These are phyloP conservation scores for Thymelicus lineola DNA, from an alignment of 2,888 invertebrate species.

Conservation along the genomic window DNA sequence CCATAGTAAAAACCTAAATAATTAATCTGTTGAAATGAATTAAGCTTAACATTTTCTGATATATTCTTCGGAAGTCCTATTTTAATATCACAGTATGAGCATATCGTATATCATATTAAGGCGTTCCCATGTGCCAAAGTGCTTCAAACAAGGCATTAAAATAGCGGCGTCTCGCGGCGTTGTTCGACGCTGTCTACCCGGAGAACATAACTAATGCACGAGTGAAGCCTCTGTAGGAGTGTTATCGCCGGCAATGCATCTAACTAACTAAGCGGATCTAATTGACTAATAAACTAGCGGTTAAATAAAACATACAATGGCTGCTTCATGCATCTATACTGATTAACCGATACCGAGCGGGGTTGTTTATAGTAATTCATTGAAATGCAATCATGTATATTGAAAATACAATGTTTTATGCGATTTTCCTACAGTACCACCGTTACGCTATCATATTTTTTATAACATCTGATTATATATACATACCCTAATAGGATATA, in stretches of 20 bases:
- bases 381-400: too few species aligned
- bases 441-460: too few species aligned
- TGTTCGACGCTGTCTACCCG: neutral
- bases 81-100: neutral
- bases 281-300: conserved; percentile 1
- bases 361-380: too few species aligned
- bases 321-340: neutral
- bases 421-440: too few species aligned
- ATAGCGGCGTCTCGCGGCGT: neutral
- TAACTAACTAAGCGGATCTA: conserved; percentile 4
- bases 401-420: too few species aligned
- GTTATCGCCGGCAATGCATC: neutral
- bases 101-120: neutral
- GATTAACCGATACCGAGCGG: neutral
- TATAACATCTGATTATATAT: too few species aligned
- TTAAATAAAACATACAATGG: conserved; percentile 1
- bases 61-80: neutral
- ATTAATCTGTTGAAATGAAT: too few species aligned
- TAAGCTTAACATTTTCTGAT: too few species aligned
- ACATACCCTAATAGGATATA: too few species aligned
- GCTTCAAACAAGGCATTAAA: neutral
- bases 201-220: neutral
- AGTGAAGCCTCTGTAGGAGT: neutral
- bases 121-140: too few species aligned
- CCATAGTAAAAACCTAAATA: too few species aligned